Evolutionary conservation across 2,113 vertebrate species (phyloP), one percentile per base, ranked within the genome.

Genomic region (Callipepla squamata): DNA sequence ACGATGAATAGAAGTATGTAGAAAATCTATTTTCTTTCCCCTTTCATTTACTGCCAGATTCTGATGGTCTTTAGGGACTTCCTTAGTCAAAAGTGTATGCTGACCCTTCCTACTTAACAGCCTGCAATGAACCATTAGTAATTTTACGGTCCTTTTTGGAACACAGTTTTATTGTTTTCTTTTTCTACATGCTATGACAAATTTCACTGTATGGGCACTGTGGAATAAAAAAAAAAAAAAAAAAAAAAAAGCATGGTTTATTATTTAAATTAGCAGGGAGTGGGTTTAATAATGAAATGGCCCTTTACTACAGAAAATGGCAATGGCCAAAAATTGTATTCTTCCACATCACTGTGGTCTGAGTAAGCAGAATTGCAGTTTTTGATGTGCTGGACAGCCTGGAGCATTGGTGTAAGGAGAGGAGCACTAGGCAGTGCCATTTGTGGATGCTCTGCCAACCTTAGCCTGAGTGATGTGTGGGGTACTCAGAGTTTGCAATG

Each of bases 381-480:
- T 51, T 57, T 47, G 34, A 8, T 14, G 21, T 15, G 32, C 61
- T 70, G 42, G 45, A 16, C 4, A 23, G 17, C 38, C 0, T 1
- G 15, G 2, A 0, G 0, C 11, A n/a, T 48, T 21, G 22, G 14
- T 65, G 34, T 28, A 42, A 85, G 58, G 62, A 81, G 13, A 23
- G 59, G 28, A 38, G 62, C 42, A 80, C n/a, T 11, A 20, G 20
- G 42, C 19, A 28, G 21, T 66, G 40, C 12, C 34, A 34, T 70
- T 48, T 0, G 0, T 11, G 30, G 36, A 40, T 19, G 22, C 11
- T 81, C n/a, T 47, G 34, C 48, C 1, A 0, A 16, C 36, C 40
- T 90, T 36, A 74, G 15, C 30, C 34, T 89, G 22, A 57, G 16
- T 44, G 50, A 6, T 0, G 1, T 79, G 34, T 8, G 21, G 36